Base-by-base conservation (phyloP, 2,797 vertebrate species). In the Peromyscus attwateri region DNA sequence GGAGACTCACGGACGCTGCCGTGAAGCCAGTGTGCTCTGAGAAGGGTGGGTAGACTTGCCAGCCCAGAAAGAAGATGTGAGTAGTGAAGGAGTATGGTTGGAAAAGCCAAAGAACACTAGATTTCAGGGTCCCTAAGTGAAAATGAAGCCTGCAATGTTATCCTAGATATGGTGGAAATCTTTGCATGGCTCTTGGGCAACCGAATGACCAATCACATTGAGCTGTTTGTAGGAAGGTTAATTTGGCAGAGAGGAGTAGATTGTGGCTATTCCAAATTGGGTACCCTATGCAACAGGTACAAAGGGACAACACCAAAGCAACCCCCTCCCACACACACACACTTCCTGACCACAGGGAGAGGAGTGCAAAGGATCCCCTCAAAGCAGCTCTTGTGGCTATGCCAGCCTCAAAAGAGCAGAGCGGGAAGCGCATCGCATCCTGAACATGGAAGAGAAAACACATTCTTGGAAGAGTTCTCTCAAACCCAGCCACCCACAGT, bases 351-450 rank as follows among this genome's bases (percentile, higher is more conserved):
- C 23, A 8, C 55, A 10, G 29, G 37, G 37, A 21, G 57, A 75
- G n/a, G 31, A 55, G 60, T 27, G 0, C 43, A 55, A 73, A 73
- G 46, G 16, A 57, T 66, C 76, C 34, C 49, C 83, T 75, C 62
- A 3, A 57, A 87, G 70, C 94, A 71, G 88, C 37, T 71, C 83
- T 92, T 80, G 34, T 14, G 37, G 46, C 76, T 70, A 19, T 25
- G 79, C 85, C 94, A 96, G 95, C 95, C 95, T 95, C 95, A 96
- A 97, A 98, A 97, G 96, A 97, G 96, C 92, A 96, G 95, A 97
- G 85, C 84, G 37, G n/a, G 55, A 91, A 94, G 82, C 9, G 29
- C 85, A 16, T 40, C 27, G 11, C 92, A 43, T 90, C 95, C 96
- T 87, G 66, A 94, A 75, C 73, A 84, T 43, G 80, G 6, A 95